Evolutionary conservation across 2,113 vertebrate genomes (phyloP), one percentile per base, ranked within the genome.

Genomic region (Empidonax alnorum): DNA sequence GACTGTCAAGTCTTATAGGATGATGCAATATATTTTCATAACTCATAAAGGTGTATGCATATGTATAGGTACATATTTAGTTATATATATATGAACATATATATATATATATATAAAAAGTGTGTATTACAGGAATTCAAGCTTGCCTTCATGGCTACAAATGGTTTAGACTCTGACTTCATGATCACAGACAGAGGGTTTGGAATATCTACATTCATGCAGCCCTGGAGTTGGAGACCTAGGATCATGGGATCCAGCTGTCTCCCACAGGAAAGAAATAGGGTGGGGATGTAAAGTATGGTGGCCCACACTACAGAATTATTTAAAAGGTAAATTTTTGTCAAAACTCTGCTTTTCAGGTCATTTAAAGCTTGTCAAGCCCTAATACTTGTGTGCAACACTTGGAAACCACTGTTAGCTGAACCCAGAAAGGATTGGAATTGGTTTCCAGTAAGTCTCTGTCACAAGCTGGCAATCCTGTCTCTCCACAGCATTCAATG

Each of bases 321-420:
- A 44, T 33, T 53, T 44, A 35, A 56, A 75, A 58, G 22, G 12
- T 12, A 62, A 0, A 0, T 56, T 89, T 90, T 94, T 65, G 18
- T 81, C 73, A 52, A 39, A 66, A 2, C 44, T 1, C 1, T 89
- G 14, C 19, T 76, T 35, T 69, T 14, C 27, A 49, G 72, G 35
- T 55, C 6, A 27, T 23, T 87, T 63, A 78, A 85, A 86, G 9
- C 14, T 44, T 14, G 3, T 49, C n/a, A 73, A 63, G 41, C 24
- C 56, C 59, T 23, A 79, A 50, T 35, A 10, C 4, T 77, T 1
- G 0, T 44, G 28, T 59, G 30, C n/a, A 69, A 33, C 0, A 1
- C 30, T 24, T 50, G 59, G 66, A 87, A 90, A 71, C 9, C 61
- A 50, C 25, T 37, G 10, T 59, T 73, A 68, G 67, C 18, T 74